Evolutionary conservation across 2,888 invertebrate species (phyloP).

Genomic region (Ectobius pallidus): DNA sequence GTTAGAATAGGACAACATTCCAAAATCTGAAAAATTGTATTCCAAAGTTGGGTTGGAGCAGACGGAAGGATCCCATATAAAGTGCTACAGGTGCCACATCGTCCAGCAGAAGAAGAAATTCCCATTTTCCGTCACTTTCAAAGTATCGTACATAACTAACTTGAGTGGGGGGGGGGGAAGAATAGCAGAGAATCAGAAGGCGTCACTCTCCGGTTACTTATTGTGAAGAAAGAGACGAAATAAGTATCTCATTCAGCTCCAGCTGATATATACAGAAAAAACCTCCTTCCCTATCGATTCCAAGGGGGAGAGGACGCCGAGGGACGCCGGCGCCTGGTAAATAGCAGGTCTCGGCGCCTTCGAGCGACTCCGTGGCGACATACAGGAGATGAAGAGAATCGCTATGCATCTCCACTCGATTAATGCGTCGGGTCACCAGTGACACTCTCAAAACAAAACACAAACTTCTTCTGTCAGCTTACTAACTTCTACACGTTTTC

Average conservation of each 20-base stretch:
- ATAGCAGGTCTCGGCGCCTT: conserved; percentile 20
- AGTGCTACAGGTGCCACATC: too few species aligned
- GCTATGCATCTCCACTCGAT: background rate
- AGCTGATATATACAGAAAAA: conserved; percentile 17
- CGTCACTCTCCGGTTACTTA: background rate
- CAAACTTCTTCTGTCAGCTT: too few species aligned
- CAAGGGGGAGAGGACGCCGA: background rate
- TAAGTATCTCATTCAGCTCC: background rate
- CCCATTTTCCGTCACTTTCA: too few species aligned
- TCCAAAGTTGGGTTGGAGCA: too few species aligned
- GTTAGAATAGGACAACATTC: too few species aligned
- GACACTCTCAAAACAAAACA: background rate
- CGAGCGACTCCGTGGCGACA: conserved; percentile 8
- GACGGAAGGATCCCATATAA: too few species aligned
- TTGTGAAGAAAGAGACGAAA: background rate
- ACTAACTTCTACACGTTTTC: too few species aligned
- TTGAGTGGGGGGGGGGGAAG: background rate
- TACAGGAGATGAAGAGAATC: too few species aligned
- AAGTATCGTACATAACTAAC: too few species aligned
- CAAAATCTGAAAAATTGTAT: too few species aligned
- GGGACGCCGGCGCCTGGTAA: conserved; percentile 22
- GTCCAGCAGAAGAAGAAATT: too few species aligned
- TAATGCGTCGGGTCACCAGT: background rate
- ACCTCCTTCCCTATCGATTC: conserved; percentile 15
- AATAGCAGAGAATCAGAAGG: background rate